phyloP scores from a whole-genome alignment of 2,888 invertebrate species.

The Callinectes sapidus region DNA sequence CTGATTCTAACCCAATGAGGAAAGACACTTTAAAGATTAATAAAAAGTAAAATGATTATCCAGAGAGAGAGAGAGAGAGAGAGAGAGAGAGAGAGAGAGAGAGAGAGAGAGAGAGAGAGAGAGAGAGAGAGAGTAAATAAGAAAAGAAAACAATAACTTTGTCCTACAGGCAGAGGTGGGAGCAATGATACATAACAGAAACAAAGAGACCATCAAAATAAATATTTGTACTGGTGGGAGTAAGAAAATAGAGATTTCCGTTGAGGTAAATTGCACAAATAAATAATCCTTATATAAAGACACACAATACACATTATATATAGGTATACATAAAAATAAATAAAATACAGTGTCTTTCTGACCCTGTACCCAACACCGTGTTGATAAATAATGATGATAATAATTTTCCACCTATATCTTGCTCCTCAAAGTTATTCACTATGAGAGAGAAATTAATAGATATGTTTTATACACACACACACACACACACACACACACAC shows the following conservation, averaged over 20 bases:
- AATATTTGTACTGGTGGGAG: constrained; percentile 41
- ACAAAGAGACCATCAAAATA: constrained; percentile 10
- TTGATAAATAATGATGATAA: neutral
- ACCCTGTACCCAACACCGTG: neutral
- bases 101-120: constrained; percentile 43
- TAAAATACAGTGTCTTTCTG: neutral
- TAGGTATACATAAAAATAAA: neutral
- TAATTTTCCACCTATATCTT: neutral
- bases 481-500: neutral
- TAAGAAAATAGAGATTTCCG: constrained; percentile 17
- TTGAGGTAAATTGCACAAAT: constrained; percentile 42
- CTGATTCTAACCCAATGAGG: neutral
- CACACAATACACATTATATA: neutral
- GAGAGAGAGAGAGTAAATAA: neutral
- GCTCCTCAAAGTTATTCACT: neutral
- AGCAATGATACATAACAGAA: neutral
- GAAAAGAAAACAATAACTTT: neutral
- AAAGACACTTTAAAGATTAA: neutral
- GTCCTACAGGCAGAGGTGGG: neutral
- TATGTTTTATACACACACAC: neutral
- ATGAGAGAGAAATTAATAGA: neutral
- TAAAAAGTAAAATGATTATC: neutral
- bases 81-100: constrained; percentile 41
- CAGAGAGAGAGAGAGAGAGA: neutral
- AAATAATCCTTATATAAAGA: neutral